These are phyloP conservation scores for Macaria liturata DNA, from an alignment of 2,888 invertebrate genomes.

Conservation along the genomic window DNA sequence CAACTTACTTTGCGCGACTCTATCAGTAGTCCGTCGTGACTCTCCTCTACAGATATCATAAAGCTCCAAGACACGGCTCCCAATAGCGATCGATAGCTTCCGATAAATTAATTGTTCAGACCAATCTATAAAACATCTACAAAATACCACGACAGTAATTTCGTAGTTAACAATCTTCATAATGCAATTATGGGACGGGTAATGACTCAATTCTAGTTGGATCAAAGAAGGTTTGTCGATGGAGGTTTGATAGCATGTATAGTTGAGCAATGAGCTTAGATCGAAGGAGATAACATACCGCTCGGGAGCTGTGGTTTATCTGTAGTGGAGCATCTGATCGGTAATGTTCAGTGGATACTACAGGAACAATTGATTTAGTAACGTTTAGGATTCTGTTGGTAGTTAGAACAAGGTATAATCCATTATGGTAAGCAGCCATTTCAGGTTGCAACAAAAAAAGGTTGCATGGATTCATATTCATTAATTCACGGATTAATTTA, in stretches of 20 bases:
- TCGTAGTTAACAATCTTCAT: slow-evolving; percentile 32
- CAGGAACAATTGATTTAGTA: slow-evolving; percentile 15
- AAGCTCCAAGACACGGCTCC: slow-evolving; percentile 43
- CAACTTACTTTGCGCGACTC: no score
- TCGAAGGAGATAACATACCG: slow-evolving; percentile 61
- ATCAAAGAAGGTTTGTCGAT: slow-evolving; percentile 21
- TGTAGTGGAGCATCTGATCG: slow-evolving; percentile 44
- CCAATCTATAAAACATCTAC: slow-evolving; percentile 29
- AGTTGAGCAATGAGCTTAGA: slow-evolving; percentile 45
- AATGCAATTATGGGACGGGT: slow-evolving; percentile 34
- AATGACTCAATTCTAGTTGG: slow-evolving; percentile 26
- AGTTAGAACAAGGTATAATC: no score
- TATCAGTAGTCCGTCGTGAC: slow-evolving; percentile 53
- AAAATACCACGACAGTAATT: slow-evolving; percentile 35
- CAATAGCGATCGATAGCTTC: slow-evolving; percentile 45
- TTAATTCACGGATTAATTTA: no score
- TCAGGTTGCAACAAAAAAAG: no score
- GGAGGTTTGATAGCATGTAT: slow-evolving; percentile 34
- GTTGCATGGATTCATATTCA: no score
- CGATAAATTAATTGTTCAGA: slow-evolving; percentile 50
- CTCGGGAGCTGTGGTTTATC: slow-evolving; percentile 51
- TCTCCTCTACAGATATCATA: slow-evolving; percentile 45
- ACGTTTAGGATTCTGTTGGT: no score
- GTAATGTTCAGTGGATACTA: slow-evolving; percentile 45
- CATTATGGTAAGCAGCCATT: no score